Evolutionary conservation across 2,888 invertebrate species (phyloP), one percentile per base, ranked within the genome.

Genomic region (Notocelia uddmanniana): DNA sequence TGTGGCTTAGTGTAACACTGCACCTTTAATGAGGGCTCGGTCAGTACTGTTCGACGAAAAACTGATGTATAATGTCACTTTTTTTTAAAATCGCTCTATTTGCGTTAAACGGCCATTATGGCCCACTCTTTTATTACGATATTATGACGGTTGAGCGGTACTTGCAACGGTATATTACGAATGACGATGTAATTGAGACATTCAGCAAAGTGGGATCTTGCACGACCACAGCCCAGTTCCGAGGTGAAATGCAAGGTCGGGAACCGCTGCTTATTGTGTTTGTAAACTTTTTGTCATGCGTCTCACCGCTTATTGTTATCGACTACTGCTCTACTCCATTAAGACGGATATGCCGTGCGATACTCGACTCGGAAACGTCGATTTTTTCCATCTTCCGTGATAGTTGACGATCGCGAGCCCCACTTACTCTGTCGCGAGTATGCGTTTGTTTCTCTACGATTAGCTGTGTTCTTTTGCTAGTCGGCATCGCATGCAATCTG

Each of bases 311-410:
- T 85, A 89, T 89, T 90, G 89, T 90, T 88, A 80, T 79, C 81
- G 82, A 81, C 82, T 81, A 84, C 81, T 82, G 89, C 84, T 85
- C 86, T 88, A 84, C 84, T 89, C 87, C 80, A 90, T 89, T 88
- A 87, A 90, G 84, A 89, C 81, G 87, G 86, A 88, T 88, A 86
- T 87, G 85, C 84, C 89, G 90, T 91, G 90, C 89, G 87, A 89
- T 90, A 89, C 83, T 83, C 82, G 77, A 85, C 79, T 87, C 84
- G 86, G 86, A 85, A 87, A 82, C 79, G 78, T 79, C 59, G 75
- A 83, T 83, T 87, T 88, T 75, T 84, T 79, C 73, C 74, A 73
- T 82, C 83, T 86, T 88, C 85, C 88, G 89, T 88, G 90, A 84
- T 87, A 78, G 81, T 85, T 88, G 86, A 84, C 83, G 86, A 80